Evolutionary conservation across 2,113 vertebrate species (phyloP).

Genomic region (Aegotheles bennettii): DNA sequence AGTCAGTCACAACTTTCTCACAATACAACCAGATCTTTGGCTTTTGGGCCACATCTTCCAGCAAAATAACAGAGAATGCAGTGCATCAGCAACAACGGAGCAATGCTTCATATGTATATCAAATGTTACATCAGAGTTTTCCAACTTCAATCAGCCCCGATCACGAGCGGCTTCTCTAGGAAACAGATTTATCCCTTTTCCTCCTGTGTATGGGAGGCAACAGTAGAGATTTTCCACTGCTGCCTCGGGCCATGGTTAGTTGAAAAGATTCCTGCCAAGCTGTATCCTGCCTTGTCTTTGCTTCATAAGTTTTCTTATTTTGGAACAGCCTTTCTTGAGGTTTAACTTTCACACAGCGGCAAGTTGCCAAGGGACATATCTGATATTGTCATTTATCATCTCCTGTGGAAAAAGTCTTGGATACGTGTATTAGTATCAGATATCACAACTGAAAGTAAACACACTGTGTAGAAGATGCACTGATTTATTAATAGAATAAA

Average conservation of each 20-base stretch:
- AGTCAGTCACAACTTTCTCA: neutral
- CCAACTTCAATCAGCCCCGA: neutral
- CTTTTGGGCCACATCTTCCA: neutral
- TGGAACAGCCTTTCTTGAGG: neutral
- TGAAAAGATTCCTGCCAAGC: neutral
- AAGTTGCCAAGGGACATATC: neutral
- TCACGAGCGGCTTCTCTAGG: neutral
- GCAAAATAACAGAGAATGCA: neutral
- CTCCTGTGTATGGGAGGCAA: neutral
- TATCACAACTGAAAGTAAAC: slow-evolving; percentile 29
- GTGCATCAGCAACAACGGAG: neutral
- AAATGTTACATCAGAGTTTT: neutral
- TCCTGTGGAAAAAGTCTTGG: slow-evolving; percentile 32
- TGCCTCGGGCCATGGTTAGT: neutral
- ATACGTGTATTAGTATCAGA: neutral
- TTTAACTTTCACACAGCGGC: neutral
- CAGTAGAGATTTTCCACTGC: neutral
- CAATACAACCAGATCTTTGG: neutral
- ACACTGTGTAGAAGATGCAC: neutral
- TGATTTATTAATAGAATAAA: slow-evolving; percentile 57
- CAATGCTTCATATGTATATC: accelerated
- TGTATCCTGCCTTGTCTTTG: neutral
- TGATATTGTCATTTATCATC: slow-evolving; percentile 22
- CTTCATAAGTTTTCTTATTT: neutral
- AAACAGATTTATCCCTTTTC: neutral